Percentiles rank a stretch among this genome's conserved stretches.
Conservation (phyloP, 2,888 invertebrate species). For the Protonemura montana region DNA sequence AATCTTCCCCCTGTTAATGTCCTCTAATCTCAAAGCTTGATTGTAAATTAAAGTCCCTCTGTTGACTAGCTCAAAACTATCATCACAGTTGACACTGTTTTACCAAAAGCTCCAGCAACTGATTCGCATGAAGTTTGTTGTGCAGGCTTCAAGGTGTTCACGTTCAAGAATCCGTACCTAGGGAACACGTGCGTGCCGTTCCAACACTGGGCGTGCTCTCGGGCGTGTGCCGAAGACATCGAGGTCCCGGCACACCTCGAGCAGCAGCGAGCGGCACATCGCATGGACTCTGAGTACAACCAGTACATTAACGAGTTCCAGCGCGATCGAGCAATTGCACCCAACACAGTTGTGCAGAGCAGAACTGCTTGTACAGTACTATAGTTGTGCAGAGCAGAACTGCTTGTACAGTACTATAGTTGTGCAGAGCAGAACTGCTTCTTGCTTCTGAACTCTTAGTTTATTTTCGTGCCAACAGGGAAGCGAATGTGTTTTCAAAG, state of each 20-base stretch:
- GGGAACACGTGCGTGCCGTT: constrained; percentile 63
- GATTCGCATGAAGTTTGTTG: too few relatives aligned
- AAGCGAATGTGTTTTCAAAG: too few relatives aligned
- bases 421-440: neutral
- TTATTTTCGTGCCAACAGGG: too few relatives aligned
- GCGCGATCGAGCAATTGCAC: neutral
- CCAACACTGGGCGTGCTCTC: constrained; percentile 61
- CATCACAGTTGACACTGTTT: too few relatives aligned
- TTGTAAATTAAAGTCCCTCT: too few relatives aligned
- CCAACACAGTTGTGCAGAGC: neutral
- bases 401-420: constrained; percentile 13
- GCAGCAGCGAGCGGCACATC: constrained; percentile 45
- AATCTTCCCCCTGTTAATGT: too few relatives aligned
- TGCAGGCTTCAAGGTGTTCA: constrained; percentile 60
- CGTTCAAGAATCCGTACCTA: constrained; percentile 61
- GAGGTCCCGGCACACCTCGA: constrained; percentile 58
- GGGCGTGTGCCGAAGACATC: constrained; percentile 58
- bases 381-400: neutral
- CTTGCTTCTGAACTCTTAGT: too few relatives aligned
- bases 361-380: neutral
- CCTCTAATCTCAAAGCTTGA: too few relatives aligned
- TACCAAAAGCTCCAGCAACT: too few relatives aligned
- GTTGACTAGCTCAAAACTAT: too few relatives aligned
- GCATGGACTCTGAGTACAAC: constrained; percentile 46
- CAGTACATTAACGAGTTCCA: constrained; percentile 47